Evolutionary conservation across 2,888 invertebrate species (phyloP), one percentile per base, ranked within the genome.

Genomic region (Gortyna flavago): DNA sequence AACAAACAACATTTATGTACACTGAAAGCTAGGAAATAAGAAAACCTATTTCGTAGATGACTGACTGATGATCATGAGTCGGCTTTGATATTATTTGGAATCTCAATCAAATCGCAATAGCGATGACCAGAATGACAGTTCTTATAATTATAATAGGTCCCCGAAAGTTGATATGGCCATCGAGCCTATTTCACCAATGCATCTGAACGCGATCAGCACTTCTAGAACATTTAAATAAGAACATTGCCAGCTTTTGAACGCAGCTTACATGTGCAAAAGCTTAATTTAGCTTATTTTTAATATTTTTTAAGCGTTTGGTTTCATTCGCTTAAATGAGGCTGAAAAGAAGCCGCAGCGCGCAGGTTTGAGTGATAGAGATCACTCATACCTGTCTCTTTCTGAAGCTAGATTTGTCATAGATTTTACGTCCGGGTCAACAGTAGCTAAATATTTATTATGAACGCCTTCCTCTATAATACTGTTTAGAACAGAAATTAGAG

Each of bases 401-500:
- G 44, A 67, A 16, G 21, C 48, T 48, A 44, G 4, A 44, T 67
- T 48, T 67, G 48, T 66, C 29, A 3, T 67, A 21, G 13, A 32
- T 48, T 41, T 67, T 16, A 32, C 8, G 21, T 18, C 16, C 5
- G 29, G 13, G 13, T 67, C 13, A 67, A 48, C 67, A 7, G 18
- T 61, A 7, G 18, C 6, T 32, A 18, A 18, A 51, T 35, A 54
- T 48, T 25, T 29, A 6, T 16, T 32, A 54, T 54, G 64, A 38
- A 25, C 25, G 9, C 1, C 3, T 61, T 29, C 5, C 25, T 48
- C 9, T 13, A n/a, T 41, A 41, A 11, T 59, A 59, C 18, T 29
- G 66, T 61, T 69, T 75, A 75, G 32, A 69, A 41, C 25, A 41
- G 64, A 51, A 59, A 51, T 51, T 29, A 59, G 7, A 41, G 21